Evolutionary conservation across 64 coral and sea anemone species (phyloP), one percentile per base, ranked within the genome.

Genomic region (Trachythela sp.): DNA sequence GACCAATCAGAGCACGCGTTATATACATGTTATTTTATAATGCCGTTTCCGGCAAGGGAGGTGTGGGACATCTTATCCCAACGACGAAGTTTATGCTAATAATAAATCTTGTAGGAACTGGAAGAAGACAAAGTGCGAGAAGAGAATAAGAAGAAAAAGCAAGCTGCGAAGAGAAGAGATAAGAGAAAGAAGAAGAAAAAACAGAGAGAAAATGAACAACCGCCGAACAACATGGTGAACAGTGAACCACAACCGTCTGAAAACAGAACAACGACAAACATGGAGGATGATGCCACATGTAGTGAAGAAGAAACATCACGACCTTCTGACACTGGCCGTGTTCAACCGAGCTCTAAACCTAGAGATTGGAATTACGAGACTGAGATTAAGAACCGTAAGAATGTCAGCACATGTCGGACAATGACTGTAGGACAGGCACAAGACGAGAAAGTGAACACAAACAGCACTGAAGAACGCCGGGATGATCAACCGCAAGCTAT

Each of bases 131-230:
- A 95, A 88, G 93, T 93, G 48, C 92, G 90, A 30, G 91, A 99
- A 90, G 89, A 94, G 27, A 94, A 95, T 70, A 90, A 91, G 41
- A 99, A 99, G 86, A 99, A 99, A 86, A 99, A 99, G 80, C 93
- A 89, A 54, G 96, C 96, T 58, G 96, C 96, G 0, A 99, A 99
- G 33, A 85, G 93, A 38, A 40, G 96, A 92, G 96, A 99, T 84
- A 99, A 99, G 40, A 67, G 93, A 35, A 91, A 91, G 49, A 94
- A 93, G 90, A 88, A 80, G 31, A 80, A 80, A 29, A 80, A 80
- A 80, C 75, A 80, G 20, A 80, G 34, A 22, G 75, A 80, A 80
- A 15, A 80, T 30, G 91, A 86, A 97, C 94, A 89, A 93, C 93
- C 35, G 95, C 93, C 7, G 89, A 90, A 83, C 91, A 99, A 45